Conservation (phyloP, 1,140 invertebrate genomes). For the Battus philenor region DNA sequence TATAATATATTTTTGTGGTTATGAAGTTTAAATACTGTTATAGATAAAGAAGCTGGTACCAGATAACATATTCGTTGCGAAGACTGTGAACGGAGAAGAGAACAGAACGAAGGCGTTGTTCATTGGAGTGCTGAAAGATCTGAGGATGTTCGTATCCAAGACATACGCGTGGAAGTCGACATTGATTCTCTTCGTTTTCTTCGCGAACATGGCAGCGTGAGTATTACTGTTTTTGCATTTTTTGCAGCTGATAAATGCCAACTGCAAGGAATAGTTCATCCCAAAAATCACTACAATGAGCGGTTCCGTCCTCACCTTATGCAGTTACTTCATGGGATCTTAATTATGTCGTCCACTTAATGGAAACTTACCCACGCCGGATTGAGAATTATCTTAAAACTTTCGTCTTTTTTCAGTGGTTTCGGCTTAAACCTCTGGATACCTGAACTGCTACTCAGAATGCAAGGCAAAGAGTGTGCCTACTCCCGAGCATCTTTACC, state of each 20-base stretch:
- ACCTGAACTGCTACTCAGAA: slow-evolving; percentile 80
- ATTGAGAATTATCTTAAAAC: no score
- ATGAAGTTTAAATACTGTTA: slow-evolving; percentile 21
- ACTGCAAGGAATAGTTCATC: no score
- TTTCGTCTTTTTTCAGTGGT: slow-evolving; percentile 79
- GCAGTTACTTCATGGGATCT: no score
- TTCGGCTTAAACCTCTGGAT: slow-evolving; percentile 84
- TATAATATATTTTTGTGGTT: no score
- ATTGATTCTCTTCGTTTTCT: slow-evolving; percentile 77
- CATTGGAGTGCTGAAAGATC: slow-evolving; percentile 72
- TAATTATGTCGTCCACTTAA: no score
- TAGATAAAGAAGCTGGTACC: slow-evolving; percentile 63
- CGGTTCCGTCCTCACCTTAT: no score
- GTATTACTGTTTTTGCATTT: slow-evolving; percentile 34
- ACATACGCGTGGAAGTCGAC: slow-evolving; percentile 75
- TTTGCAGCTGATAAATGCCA: no score
- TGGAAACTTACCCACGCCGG: no score
- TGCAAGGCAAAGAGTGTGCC: slow-evolving; percentile 47
- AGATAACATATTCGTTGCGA: slow-evolving; percentile 53
- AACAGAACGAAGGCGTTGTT: slow-evolving; percentile 65
- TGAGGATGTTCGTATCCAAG: slow-evolving; percentile 73
- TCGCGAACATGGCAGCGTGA: slow-evolving; percentile 83
- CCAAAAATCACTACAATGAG: no score
- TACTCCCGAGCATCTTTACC: slow-evolving; percentile 16
- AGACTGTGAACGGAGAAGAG: slow-evolving; percentile 41